These are phyloP conservation scores for Myotis davidii DNA, from an alignment of 2,113 vertebrate species.

Conservation along the genomic window DNA sequence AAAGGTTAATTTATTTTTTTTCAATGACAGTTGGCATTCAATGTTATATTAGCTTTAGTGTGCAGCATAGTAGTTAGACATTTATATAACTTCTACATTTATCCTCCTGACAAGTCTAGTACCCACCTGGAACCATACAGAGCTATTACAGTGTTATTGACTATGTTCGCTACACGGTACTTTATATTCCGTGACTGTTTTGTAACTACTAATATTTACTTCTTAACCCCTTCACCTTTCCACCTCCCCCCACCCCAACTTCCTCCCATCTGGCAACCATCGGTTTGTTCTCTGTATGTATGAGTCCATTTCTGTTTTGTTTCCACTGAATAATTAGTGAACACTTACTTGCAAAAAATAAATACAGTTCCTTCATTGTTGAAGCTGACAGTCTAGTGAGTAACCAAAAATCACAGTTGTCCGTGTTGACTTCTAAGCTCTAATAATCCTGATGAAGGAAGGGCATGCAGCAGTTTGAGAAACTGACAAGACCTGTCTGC, in stretches of 20 bases:
- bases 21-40: background rate
- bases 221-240: background rate
- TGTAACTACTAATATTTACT: background rate
- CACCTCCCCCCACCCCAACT: too few species aligned
- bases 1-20: background rate
- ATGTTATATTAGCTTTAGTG: background rate
- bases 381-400: background rate
- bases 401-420: background rate
- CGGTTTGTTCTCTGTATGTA: background rate
- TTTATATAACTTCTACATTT: too few species aligned
- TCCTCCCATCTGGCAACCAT: background rate
- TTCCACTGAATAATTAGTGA: background rate
- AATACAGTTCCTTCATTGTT: background rate
- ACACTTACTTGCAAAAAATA: constrained; percentile 10
- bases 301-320: background rate
- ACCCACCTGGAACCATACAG: background rate
- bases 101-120: background rate
- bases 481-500: background rate
- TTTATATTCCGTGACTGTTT: background rate
- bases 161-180: background rate
- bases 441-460: background rate
- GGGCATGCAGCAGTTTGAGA: background rate
- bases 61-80: background rate
- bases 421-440: background rate
- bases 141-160: background rate